Conservation (phyloP, 2,113 vertebrate species). For the Thunnus maccoyii region DNA sequence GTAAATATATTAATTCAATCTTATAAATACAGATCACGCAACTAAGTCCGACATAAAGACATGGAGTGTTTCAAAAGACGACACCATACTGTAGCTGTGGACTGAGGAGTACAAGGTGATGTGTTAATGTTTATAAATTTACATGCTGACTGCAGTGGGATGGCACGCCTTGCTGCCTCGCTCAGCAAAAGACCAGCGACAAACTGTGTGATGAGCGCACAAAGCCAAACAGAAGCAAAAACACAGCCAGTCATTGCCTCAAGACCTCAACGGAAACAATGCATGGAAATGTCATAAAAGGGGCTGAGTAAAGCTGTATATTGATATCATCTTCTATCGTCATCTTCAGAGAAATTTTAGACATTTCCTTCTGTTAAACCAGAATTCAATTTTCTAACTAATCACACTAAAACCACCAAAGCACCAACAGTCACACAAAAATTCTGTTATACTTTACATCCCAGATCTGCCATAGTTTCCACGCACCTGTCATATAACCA, state of each 20-base stretch:
- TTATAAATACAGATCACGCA: too few relatives aligned
- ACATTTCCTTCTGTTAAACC: too few relatives aligned
- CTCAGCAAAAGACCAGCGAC: not conserved
- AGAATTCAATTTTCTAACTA: too few relatives aligned
- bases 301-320: not conserved
- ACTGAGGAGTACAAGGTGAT: not conserved
- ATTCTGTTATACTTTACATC: too few relatives aligned
- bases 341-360: too few relatives aligned
- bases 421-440: too few relatives aligned
- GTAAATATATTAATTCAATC: not conserved
- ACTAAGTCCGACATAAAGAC: not conserved
- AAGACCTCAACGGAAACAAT: not conserved
- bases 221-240: not conserved
- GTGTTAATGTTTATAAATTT: not conserved
- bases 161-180: not conserved
- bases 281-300: not conserved
- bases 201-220: not conserved
- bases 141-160: not conserved
- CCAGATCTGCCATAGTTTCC: too few relatives aligned
- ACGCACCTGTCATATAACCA: too few relatives aligned
- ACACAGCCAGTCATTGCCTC: not conserved
- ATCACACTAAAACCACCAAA: too few relatives aligned
- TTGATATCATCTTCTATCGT: too few relatives aligned
- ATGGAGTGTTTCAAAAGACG: not conserved
- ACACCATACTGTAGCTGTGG: accelerated